Conservation (phyloP, 1,140 invertebrate species). For the Ctenoplectra terminalis region DNA sequence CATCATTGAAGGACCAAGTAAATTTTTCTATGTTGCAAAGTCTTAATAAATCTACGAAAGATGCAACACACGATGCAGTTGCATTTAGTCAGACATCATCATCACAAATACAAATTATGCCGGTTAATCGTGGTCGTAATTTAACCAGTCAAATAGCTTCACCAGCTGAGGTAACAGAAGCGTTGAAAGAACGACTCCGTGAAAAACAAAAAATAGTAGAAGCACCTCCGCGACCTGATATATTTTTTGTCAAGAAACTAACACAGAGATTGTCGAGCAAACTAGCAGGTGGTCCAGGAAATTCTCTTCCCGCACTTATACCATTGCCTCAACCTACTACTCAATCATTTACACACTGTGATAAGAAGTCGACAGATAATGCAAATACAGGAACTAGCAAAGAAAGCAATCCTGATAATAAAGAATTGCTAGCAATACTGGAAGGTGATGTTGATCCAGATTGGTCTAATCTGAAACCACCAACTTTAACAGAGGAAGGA, state of each 20-base stretch:
- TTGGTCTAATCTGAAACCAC: conserved; percentile 80
- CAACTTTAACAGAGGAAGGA: conserved; percentile 67
- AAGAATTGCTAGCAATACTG: conserved; percentile 81
- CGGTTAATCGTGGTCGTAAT: conserved; percentile 62
- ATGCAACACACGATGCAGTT: conserved; percentile 5
- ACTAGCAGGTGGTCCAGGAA: conserved; percentile 68
- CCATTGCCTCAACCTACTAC: conserved; percentile 53
- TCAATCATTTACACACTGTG: conserved; percentile 14
- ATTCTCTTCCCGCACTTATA: conserved; percentile 64
- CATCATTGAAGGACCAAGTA: conserved; percentile 23
- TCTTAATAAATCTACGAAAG: conserved; percentile 10
- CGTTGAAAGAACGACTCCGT: conserved; percentile 77
- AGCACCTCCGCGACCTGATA: conserved; percentile 77
- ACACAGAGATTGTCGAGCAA: conserved; percentile 81
- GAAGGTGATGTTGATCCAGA: conserved; percentile 82
- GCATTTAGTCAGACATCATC: conserved; percentile 36
- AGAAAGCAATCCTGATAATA: conserved; percentile 74
- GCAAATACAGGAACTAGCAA: conserved; percentile 8
- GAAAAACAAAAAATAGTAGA: conserved; percentile 79
- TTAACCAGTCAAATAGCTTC: conserved; percentile 79
- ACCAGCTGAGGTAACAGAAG: conserved; percentile 78
- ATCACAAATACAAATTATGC: conserved; percentile 2
- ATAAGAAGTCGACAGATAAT: conserved; percentile 43
- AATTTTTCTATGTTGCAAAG: conserved; percentile 9
- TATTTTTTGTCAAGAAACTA: conserved; percentile 82